Base-by-base conservation (phyloP, 37 sponge, comb jelly and placozoan genomes). In the Ianthella basta region DNA sequence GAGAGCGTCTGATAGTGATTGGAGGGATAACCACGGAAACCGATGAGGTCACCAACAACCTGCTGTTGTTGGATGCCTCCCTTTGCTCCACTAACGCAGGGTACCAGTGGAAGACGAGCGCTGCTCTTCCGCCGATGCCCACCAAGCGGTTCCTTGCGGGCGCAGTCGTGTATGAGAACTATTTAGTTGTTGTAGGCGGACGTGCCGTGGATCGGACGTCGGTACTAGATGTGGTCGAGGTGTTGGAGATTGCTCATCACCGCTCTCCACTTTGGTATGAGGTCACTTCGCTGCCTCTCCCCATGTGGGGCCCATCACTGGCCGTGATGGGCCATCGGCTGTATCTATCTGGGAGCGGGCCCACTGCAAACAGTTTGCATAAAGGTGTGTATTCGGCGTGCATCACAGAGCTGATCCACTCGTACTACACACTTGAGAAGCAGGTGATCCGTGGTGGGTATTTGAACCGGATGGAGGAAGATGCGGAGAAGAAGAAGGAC, bases 211-310 rank as follows among this genome's bases (percentile, higher is more conserved):
- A 75, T 41, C 37, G 18, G 0, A 50, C 37, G 78, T 18, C 72
- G 5, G 78, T 75, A 20, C 10, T 75, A 53, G 78, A 75, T 10
- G 54, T 75, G 21, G 78, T 75, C 53, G 78, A 75, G 10, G 78
- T 75, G n/a, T 23, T 75, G n/a, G 78, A 75, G 10, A 75, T 75
- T 23, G 78, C 78, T 13, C 78, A 75, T 44, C 78, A 75, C 54
- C 40, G 23, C 37, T 50, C 23, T 19, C 78, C 78, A 1, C n/a
- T 53, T 23, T 75, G 78, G 78, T 75, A 75, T 12, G 24, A 24
- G 78, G 78, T 75, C 25, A 75, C 78, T 24, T 41, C 78, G 13
- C 54, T 75, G 24, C 78, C 78, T 23, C 37, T 30, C 37, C 78
- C 78, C 4, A 15, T 75, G 78, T 75, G 78, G 78, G 32, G 38